phyloP scores from a whole-genome alignment of 2,888 invertebrate species.

The Eristalis pertinax region DNA sequence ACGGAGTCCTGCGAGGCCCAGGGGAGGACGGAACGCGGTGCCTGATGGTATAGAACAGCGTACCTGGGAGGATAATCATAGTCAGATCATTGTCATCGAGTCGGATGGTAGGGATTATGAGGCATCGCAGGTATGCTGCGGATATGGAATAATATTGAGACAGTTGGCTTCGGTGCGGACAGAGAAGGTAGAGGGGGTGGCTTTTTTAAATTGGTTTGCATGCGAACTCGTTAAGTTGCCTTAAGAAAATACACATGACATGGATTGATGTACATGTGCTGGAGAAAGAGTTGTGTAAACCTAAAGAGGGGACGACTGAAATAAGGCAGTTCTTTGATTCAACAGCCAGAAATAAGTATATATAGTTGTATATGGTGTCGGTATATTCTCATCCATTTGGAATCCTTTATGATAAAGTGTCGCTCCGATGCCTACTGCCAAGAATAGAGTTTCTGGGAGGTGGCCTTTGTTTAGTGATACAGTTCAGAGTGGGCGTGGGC shows the following conservation, averaged over 20 bases:
- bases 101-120: slow-evolving; percentile 33
- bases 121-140: not conserved
- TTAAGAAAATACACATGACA: not conserved
- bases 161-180: slow-evolving; percentile 12
- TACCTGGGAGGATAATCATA: slow-evolving; percentile 36
- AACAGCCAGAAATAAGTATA: no score
- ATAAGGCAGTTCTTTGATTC: no score
- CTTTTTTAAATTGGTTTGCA: not conserved
- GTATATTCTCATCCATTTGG: no score
- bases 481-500: no score
- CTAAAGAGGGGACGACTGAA: no score
- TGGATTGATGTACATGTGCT: not conserved
- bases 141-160: slow-evolving; percentile 11
- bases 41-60: not conserved
- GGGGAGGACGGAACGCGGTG: not conserved
- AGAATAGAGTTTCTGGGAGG: no score
- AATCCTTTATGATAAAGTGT: no score
- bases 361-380: no score
- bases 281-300: not conserved
- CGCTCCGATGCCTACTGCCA: no score
- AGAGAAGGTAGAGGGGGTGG: not conserved
- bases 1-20: not conserved
- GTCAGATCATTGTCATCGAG: slow-evolving; percentile 44
- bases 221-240: not conserved
- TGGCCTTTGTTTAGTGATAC: no score